These are phyloP conservation scores for Cotesia glomerata DNA, from an alignment of 1,140 invertebrate genomes.

Conservation along the genomic window DNA sequence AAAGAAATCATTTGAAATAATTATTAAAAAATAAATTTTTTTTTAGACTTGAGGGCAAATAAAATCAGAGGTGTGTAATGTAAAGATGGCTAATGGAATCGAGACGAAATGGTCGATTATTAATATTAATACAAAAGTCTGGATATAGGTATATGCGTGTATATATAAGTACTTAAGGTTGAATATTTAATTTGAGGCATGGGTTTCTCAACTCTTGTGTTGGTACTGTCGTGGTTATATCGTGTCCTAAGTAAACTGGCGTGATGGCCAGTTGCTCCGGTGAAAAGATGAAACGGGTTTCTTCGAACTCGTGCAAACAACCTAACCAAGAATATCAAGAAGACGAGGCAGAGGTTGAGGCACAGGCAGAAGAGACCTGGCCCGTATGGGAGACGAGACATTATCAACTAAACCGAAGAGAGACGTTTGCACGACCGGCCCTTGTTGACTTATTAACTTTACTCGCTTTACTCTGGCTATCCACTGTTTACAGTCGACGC, in stretches of 20 bases:
- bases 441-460: constrained; percentile 58
- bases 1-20: too few relatives aligned
- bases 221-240: constrained; percentile 33
- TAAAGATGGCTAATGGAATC: constrained; percentile 19
- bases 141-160: neutral
- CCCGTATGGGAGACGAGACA: neutral
- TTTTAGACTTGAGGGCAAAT: too few relatives aligned
- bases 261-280: constrained; percentile 40
- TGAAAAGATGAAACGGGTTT: constrained; percentile 51
- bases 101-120: constrained; percentile 2
- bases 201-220: neutral
- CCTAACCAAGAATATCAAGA: constrained; percentile 1
- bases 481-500: too few relatives aligned
- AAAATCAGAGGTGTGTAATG: neutral
- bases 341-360: constrained; percentile 1
- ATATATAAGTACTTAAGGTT: constrained; percentile 27
- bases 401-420: neutral
- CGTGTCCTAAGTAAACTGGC: constrained; percentile 53
- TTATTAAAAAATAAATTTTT: too few relatives aligned
- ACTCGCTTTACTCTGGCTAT: constrained; percentile 34
- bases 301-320: constrained; percentile 56
- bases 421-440: constrained; percentile 33
- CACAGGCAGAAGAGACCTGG: constrained; percentile 3
- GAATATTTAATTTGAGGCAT: constrained; percentile 51
- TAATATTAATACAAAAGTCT: too few relatives aligned